These are phyloP conservation scores for Pecten maximus DNA, from an alignment of 2,888 invertebrate genomes.

Conservation along the genomic window DNA sequence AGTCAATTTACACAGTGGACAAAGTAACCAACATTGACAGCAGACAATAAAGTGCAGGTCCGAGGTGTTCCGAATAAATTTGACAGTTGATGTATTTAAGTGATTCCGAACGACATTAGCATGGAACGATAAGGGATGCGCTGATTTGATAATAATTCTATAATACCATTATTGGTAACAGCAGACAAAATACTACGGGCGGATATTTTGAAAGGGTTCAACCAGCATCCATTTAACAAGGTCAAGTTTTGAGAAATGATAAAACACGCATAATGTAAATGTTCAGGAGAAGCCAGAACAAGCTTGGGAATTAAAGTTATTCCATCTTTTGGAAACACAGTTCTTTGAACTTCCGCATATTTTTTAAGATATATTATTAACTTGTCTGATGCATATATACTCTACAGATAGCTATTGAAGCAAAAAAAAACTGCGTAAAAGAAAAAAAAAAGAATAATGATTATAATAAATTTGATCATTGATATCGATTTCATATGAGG, in stretches of 20 bases:
- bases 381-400: too few relatives aligned
- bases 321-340: not conserved
- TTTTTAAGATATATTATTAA: too few relatives aligned
- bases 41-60: not conserved
- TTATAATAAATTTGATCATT: not conserved
- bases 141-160: constrained; percentile 16
- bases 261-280: not conserved
- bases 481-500: not conserved
- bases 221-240: not conserved
- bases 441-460: too few relatives aligned
- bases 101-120: constrained; percentile 23
- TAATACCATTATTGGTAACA: not conserved
- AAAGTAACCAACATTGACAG: not conserved
- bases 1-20: not conserved
- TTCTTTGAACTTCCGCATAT: too few relatives aligned
- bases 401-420: too few relatives aligned
- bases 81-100: constrained; percentile 32
- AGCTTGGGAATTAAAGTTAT: not conserved
- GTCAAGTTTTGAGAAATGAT: not conserved
- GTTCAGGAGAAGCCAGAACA: too few relatives aligned
- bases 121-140: not conserved
- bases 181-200: not conserved
- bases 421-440: too few relatives aligned
- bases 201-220: not conserved
- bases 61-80: not conserved